These are phyloP conservation scores for Tetraodon nigroviridis DNA, from an alignment of 2,113 vertebrate species.

Conservation along the genomic window DNA sequence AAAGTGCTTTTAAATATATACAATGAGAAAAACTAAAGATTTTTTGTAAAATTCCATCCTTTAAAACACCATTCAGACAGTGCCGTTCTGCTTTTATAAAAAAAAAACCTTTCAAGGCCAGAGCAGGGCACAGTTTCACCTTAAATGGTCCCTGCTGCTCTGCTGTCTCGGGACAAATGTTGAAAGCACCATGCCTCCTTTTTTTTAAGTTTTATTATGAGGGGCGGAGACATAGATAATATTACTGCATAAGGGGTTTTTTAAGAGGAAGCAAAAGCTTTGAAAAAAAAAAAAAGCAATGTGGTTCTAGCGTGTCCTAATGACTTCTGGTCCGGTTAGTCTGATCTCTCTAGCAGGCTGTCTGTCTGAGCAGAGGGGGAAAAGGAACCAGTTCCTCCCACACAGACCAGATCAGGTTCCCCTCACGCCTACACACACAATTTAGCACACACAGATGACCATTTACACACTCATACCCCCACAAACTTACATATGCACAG, in stretches of 20 bases:
- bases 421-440: slow-evolving; percentile 62
- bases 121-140: slow-evolving; percentile 23
- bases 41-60: slow-evolving; percentile 23
- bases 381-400: slow-evolving; percentile 60
- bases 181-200: slow-evolving; percentile 27
- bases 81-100: slow-evolving; percentile 37
- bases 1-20: not conserved
- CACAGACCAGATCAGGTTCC: slow-evolving; percentile 71
- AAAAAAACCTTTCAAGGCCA: slow-evolving; percentile 33
- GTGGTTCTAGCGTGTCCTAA: slow-evolving; percentile 67
- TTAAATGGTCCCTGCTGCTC: slow-evolving; percentile 49
- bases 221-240: slow-evolving; percentile 50
- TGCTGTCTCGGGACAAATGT: slow-evolving; percentile 36
- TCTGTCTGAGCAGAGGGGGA: slow-evolving; percentile 54
- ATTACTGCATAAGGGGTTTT: slow-evolving; percentile 40
- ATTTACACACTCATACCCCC: slow-evolving; percentile 24
- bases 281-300: slow-evolving; percentile 43
- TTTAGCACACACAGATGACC: slow-evolving; percentile 33
- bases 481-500: slow-evolving; percentile 56
- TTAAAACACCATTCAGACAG: slow-evolving; percentile 25
- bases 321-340: slow-evolving; percentile 72
- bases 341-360: slow-evolving; percentile 72
- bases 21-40: not conserved
- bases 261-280: slow-evolving; percentile 51
- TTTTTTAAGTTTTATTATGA: slow-evolving; percentile 53